Base-by-base conservation (phyloP, 2,797 vertebrate genomes). In the Dryobates pubescens region DNA sequence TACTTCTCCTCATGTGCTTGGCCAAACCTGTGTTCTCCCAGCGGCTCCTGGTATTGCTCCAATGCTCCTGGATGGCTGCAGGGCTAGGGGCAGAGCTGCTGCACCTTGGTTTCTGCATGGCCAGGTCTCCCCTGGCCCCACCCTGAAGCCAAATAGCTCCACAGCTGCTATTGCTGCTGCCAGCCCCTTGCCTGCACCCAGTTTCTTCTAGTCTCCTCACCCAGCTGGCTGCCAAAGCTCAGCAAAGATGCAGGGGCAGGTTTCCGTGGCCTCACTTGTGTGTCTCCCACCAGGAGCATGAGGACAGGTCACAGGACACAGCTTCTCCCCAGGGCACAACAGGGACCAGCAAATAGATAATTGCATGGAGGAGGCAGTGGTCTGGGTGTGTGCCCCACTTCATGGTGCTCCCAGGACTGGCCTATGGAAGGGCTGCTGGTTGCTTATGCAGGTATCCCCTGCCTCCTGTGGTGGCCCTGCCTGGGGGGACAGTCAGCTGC, bases 31-130 rank as follows among this genome's bases (percentile, higher is more conserved):
- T 34, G 86, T 47, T 71, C 29, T 79, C 53, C 32, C 6, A 2
- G 19, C 1, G 4, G 27, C 0, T 1, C 1, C 29, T 1, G 3
- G 5, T 10, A 27, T 63, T 78, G 68, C 16, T 56, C 61, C 4
- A 1, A 1, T 43, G 62, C 36, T 58, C 49, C 58, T 4, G 17
- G 12, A 10, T 30, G 47, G 58, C 76, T 64, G 58, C 56, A 18
- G 27, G 70, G 58, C 63, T 19, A 1, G 4, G 17, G 12, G 22
- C 6, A 49, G 47, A 54, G 36, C 3, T 36, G 6, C 7, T 16
- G 17, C 36, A 61, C 59, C 22, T 62, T 4, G 0, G 14, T 72
- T 65, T 70, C 49, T 22, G 1, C 43, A 3, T 0, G 4, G 36
- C 30, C 51, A 41, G 17, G 0, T 45, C 74, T 86, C 23, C 15